Conservation (phyloP, 2,888 invertebrate species). For the Pecten maximus region DNA sequence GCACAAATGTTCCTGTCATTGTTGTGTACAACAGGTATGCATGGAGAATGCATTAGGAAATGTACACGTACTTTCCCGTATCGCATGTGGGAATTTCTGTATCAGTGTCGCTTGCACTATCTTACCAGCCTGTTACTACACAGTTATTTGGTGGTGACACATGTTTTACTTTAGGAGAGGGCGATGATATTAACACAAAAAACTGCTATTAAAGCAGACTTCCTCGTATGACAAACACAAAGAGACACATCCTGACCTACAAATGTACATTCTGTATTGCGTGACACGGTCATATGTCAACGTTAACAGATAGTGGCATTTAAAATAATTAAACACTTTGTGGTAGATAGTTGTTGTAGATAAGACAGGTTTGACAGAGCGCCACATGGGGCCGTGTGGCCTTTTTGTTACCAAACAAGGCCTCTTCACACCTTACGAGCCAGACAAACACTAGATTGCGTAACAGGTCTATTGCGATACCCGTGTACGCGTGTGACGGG, state of each 20-base stretch:
- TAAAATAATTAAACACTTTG: constrained; percentile 33
- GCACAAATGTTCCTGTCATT: too few species aligned
- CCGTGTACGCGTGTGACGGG: neutral
- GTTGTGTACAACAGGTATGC: too few species aligned
- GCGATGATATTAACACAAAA: constrained; percentile 31
- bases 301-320: constrained; percentile 25
- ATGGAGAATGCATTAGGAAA: too few species aligned
- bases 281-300: constrained; percentile 19
- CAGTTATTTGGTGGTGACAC: neutral
- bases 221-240: constrained; percentile 35
- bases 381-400: constrained; percentile 33
- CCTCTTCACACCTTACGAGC: constrained; percentile 14
- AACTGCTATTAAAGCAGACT: constrained; percentile 20
- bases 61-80: too few species aligned
- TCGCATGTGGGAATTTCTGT: too few species aligned
- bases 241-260: constrained; percentile 6
- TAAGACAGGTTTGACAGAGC: constrained; percentile 18
- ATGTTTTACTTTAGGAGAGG: neutral
- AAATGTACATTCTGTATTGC: neutral
- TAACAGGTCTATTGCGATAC: neutral
- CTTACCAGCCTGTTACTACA: neutral
- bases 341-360: constrained; percentile 24
- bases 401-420: constrained; percentile 18
- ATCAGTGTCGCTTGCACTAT: neutral
- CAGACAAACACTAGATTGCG: constrained; percentile 19